Conservation (phyloP, 2,888 invertebrate species). For the Gymnoscelis rufifasciata region DNA sequence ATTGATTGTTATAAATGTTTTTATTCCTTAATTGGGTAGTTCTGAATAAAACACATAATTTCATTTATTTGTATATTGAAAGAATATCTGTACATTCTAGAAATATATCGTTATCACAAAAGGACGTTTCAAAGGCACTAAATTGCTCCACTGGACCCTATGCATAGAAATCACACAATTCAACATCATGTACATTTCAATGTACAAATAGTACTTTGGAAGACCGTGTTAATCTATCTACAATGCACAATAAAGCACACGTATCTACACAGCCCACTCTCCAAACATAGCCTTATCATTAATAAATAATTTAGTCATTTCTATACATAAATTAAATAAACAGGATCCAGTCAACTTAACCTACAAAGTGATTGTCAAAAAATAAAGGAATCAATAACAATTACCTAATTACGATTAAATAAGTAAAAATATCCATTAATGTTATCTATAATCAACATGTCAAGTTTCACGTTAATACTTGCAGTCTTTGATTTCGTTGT, state of each 20-base stretch:
- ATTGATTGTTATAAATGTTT: slow-evolving; percentile 14
- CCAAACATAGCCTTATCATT: not conserved
- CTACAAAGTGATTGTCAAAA: slow-evolving; percentile 69
- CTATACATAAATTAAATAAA: slow-evolving; percentile 19
- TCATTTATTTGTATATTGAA: slow-evolving; percentile 64
- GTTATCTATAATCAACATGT: slow-evolving; percentile 48
- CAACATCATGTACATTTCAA: slow-evolving; percentile 10
- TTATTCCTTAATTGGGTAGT: not conserved
- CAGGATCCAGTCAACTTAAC: slow-evolving; percentile 34
- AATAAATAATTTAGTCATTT: slow-evolving; percentile 13
- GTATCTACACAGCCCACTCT: not conserved
- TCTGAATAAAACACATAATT: slow-evolving; percentile 31
- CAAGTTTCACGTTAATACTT: slow-evolving; percentile 54
- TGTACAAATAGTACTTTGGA: slow-evolving; percentile 3
- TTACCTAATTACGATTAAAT: slow-evolving; percentile 60
- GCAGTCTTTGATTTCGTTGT: slow-evolving; percentile 78
- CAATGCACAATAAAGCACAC: slow-evolving; percentile 13
- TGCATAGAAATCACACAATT: slow-evolving; percentile 22
- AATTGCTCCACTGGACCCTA: slow-evolving; percentile 30
- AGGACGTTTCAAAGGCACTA: slow-evolving; percentile 75
- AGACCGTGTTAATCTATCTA: slow-evolving; percentile 10
- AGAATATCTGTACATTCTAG: slow-evolving; percentile 75
- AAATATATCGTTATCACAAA: slow-evolving; percentile 69
- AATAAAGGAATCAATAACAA: slow-evolving; percentile 68
- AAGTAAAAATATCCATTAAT: slow-evolving; percentile 55